These are phyloP conservation scores for Pluvialis apricaria DNA, from an alignment of 2,113 vertebrate species.

Conservation along the genomic window DNA sequence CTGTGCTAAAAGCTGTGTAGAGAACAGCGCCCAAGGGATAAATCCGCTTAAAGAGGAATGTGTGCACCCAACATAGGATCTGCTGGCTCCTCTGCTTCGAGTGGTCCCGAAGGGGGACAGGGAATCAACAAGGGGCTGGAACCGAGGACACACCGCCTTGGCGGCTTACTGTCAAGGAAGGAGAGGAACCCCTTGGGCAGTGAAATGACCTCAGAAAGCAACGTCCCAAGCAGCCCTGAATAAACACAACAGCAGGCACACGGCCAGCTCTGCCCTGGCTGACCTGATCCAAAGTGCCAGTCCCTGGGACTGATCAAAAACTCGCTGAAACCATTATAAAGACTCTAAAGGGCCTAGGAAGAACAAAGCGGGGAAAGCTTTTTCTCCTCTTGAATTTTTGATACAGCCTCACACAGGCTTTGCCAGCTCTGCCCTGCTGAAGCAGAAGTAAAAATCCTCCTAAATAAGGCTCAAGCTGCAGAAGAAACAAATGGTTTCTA, in stretches of 20 bases:
- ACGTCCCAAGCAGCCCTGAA: not conserved
- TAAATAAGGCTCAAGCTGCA: not conserved
- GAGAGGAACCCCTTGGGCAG: not conserved
- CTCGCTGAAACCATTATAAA: not conserved
- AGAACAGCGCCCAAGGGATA: not conserved
- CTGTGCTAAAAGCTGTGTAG: not conserved
- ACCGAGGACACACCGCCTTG: not conserved
- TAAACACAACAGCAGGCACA: not conserved
- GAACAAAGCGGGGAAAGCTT: not conserved
- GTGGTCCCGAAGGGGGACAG: not conserved
- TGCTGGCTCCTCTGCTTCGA: not conserved
- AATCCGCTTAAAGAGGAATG: not conserved
- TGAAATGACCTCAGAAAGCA: not conserved
- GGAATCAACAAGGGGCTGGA: not conserved
- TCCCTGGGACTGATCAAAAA: not conserved
- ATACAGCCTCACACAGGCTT: not conserved
- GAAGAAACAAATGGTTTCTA: not conserved
- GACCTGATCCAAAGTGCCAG: not conserved
- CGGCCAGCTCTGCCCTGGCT: not conserved
- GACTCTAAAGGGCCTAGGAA: not conserved
- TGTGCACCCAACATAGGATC: not conserved
- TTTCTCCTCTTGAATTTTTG: not conserved
- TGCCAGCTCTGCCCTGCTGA: not conserved
- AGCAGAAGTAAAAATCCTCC: slow-evolving; percentile 12
- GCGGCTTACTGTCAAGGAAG: not conserved